Evolutionary conservation across 2,888 invertebrate genomes (phyloP), one percentile per base, ranked within the genome.

Genomic region (Callyntrura guangdongensis): DNA sequence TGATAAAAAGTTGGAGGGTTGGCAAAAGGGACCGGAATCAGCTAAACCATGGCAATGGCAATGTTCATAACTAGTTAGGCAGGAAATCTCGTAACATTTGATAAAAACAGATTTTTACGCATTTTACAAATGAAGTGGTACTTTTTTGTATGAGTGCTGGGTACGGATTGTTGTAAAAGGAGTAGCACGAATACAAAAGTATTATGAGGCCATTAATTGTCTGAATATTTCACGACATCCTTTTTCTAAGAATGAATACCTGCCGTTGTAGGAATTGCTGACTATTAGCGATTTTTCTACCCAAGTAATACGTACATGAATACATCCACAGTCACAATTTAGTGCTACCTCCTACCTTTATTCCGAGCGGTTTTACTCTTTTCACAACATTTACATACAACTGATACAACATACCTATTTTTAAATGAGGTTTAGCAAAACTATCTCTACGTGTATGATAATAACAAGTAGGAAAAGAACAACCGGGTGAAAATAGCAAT

Each of bases 21-120:
- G 82, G 82, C 59, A 67, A 89, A 79, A 84, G 89, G 84, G 89
- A 89, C 89, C 89, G 89, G 89, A 89, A 85, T 89, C 61, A 56
- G 61, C 79, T 85, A 84, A 89, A 85, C 69, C 64, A 69, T 85
- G 79, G 79, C 79, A 69, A 69, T 85, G 79, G 79, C 79, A 69
- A 85, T 79, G 79, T 56, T 85, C 67, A 89, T 84, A 84, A 89
- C 85, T 79, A 85, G 85, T 89, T 84, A 79, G 79, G 85, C 84
- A 89, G 89, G 89, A 89, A 89, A 89, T 89, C 79, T 85, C 84
- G 74, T 61, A 81, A 81, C 77, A 84, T 89, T 89, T 79, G 85
- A 85, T 69, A 89, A 89, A 86, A 82, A 86, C 90, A 90, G 86
- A 90, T 90, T 90, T 90, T 81, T 86, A 90, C 81, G 90, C 90